Evolutionary conservation across 2,888 invertebrate genomes (phyloP), one percentile per base, ranked within the genome.

Genomic region (Caenorhabditis zanzibari): DNA sequence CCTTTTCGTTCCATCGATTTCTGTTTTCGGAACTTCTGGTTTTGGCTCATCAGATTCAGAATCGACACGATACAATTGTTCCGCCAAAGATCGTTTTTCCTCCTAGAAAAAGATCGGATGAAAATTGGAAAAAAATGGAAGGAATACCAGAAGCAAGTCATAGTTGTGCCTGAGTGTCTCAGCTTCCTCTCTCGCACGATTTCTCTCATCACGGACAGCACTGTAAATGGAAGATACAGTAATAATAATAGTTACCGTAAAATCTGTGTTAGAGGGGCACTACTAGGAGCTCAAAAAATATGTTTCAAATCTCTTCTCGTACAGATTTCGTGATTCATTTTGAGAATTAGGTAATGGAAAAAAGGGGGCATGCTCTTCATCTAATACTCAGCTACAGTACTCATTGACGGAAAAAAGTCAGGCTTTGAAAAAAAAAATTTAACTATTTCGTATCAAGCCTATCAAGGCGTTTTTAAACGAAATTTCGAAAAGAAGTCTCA

Each of bases 121-220:
- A 26, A 52, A 59, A 26, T 26, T 14, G 7, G 35, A 35, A 58
- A 59, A 2, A 35, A 4, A 16, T n/a, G 32, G 2, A 19, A n/a
- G 35, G 4, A 59, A 6, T 10, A 16, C 26, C 35, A 35, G 35
- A 19, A 84, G 71, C 1, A 84, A 26, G 19, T 84, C 84, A 54
- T 76, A 84, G 32, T 84, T 84, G 32, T 81, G 81, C 28, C 81
- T 38, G 2, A 84, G 54, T 26, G 84, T 84, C 28, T 84, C 81
- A 1, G 84, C 95, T 93, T 97, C 97, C 90, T 97, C 97, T 49
- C 97, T 94, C 0, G 97, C 95, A 92, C 96, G 96, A 93, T 98
- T 98, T 28, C 97, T 94, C 93, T 98, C 98, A 92, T 95, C 96
- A 73, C 97, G 95, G 2, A 91, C 90, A 6, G 77, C 83, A 41